Evolutionary conservation across 2,797 vertebrate genomes (phyloP), one percentile per base, ranked within the genome.

Genomic region (Microcaecilia unicolor): DNA sequence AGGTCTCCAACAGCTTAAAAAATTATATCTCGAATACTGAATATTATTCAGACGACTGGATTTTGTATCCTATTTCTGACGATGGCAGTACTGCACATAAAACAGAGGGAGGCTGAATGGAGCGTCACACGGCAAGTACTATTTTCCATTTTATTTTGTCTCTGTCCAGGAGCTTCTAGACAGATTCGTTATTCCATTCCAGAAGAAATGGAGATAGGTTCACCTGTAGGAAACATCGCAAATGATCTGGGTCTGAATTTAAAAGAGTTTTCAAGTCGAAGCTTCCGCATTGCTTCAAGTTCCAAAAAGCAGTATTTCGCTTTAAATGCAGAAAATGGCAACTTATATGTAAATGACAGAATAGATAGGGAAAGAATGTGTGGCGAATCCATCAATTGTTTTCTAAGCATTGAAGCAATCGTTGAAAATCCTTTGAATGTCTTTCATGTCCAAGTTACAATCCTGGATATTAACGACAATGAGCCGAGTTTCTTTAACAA

Each of bases 171-270:
- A 19, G 17, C 13, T n/a, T 20, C 29, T 12, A 58, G 37, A 12
- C 63, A 60, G n/a, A 66, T 74, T 41, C 49, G 55, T 13, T 83
- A 80, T 19, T 67, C 63, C 3, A 58, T 83, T 29, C 54, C 57
- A 1, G 76, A 81, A 39, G 78, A 81, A 48, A 63, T 58, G 44
- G 18, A 60, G 2, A 61, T 55, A 34, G 70, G 69, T 1, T 70
- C 66, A n/a, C 70, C 74, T 26, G 74, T 80, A 31, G 74, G 75
- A 12, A 56, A 68, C 18, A 53, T 80, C 25, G 51, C 64, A 18
- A 55, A 55, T 7, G 61, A 69, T 9, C 28, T 74, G 30, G 59
- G 54, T 2, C 34, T 69, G 31, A 39, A 48, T 15, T 28, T 48
- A 3, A 16, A 7, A 12, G 37, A 54, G 12, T 20, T 69, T 31